phyloP scores from a whole-genome alignment of 1,140 invertebrate species.

The Phenacoccus solenopsis region DNA sequence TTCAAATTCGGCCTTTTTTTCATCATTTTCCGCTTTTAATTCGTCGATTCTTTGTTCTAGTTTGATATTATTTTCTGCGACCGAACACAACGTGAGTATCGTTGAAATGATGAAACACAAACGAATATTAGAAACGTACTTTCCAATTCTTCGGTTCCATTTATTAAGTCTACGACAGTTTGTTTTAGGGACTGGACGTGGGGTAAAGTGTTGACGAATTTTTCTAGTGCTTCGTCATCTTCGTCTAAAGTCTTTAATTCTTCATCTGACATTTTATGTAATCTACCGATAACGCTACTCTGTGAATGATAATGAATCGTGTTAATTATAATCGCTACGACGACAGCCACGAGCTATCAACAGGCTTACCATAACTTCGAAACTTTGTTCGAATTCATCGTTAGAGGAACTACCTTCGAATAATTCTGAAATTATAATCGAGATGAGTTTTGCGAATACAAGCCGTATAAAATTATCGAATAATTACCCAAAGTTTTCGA shows the following conservation, averaged over 20 bases:
- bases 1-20: conserved; percentile 49
- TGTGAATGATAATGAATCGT: background rate
- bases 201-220: conserved; percentile 46
- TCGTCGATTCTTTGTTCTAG: conserved; percentile 50
- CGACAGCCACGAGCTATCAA: background rate
- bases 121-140: conserved; percentile 34
- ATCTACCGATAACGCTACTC: conserved; percentile 41
- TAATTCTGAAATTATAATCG: background rate
- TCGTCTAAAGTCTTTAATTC: conserved; percentile 52
- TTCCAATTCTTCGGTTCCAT: conserved; percentile 54
- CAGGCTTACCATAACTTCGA: conserved; percentile 7
- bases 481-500: background rate
- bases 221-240: conserved; percentile 50
- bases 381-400: conserved; percentile 10
- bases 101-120: background rate
- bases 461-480: no score
- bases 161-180: conserved; percentile 53
- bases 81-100: conserved; percentile 23
- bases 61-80: conserved; percentile 49
- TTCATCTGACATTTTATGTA: conserved; percentile 48
- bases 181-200: conserved; percentile 49
- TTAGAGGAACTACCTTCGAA: background rate
- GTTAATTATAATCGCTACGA: background rate
- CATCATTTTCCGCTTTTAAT: conserved; percentile 45
- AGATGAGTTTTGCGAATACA: background rate